A percentile compares a stretch with the other conserved stretches of the same genome.
Evolutionary conservation across 2,888 invertebrate genomes (phyloP).

Genomic region (Agrypnus murinus): DNA sequence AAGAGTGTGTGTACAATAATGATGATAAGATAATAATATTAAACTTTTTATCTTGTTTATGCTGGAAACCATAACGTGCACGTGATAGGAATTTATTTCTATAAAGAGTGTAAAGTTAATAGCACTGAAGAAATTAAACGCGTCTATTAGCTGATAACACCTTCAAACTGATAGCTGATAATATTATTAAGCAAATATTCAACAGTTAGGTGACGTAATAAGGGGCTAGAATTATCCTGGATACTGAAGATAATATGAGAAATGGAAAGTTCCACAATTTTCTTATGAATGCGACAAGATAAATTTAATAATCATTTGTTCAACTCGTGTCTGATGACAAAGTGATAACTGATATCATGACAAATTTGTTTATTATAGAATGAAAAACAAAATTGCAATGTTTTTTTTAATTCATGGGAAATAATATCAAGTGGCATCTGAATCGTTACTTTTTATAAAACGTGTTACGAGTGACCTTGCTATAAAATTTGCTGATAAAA

Average conservation of each 20-base stretch:
- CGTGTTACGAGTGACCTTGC: constrained; percentile 15
- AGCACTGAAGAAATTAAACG: constrained; percentile 35
- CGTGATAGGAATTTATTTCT: constrained; percentile 32
- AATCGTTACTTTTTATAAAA: constrained; percentile 1
- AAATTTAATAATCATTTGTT: constrained; percentile 14
- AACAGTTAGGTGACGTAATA: constrained; percentile 23
- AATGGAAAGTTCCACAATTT: constrained; percentile 31
- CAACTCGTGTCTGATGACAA: constrained; percentile 28
- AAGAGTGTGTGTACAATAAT: constrained; percentile 35
- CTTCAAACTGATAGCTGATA: constrained; percentile 22
- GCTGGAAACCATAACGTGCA: constrained; percentile 19
- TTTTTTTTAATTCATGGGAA: not conserved
- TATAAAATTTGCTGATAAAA: constrained; percentile 7
- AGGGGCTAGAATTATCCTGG: not conserved
- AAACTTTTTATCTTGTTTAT: constrained; percentile 46
- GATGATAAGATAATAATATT: constrained; percentile 46
- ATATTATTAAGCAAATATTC: constrained; percentile 19
- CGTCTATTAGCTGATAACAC: constrained; percentile 16
- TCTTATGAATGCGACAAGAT: not conserved
- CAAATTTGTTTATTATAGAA: not conserved
- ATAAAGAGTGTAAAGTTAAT: constrained; percentile 8
- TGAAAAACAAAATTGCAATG: constrained; percentile 1
- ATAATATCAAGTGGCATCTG: constrained; percentile 5
- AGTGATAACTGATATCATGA: no score
- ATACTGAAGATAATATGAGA: not conserved